Percentiles rank a stretch among this genome's conserved stretches.
These are phyloP conservation scores for Paedocypris micromegethes DNA, from an alignment of 2,797 vertebrate genomes.

Conservation along the genomic window DNA sequence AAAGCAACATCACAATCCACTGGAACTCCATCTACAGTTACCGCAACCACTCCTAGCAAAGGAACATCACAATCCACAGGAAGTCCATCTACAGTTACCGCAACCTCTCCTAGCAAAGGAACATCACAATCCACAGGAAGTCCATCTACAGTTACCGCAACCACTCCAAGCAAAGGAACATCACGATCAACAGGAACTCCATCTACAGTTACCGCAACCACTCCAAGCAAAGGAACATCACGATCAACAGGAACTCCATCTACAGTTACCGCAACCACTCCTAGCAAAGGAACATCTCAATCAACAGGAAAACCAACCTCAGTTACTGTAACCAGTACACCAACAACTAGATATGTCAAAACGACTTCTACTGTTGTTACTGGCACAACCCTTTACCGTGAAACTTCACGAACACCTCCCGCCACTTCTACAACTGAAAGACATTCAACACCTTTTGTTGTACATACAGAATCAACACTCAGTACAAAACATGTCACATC, in stretches of 20 bases:
- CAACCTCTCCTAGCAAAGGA: too few relatives aligned
- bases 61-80: too few relatives aligned
- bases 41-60: too few relatives aligned
- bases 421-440: not conserved
- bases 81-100: too few relatives aligned
- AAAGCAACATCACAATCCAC: not conserved
- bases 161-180: too few relatives aligned
- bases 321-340: not conserved
- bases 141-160: too few relatives aligned
- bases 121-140: too few relatives aligned
- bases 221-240: too few relatives aligned
- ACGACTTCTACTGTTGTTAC: not conserved
- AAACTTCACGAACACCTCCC: not conserved
- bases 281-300: not conserved
- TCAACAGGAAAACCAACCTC: not conserved
- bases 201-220: too few relatives aligned
- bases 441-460: not conserved
- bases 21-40: not conserved
- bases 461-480: conserved; percentile 6
- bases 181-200: too few relatives aligned
- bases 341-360: not conserved
- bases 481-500: not conserved
- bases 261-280: not conserved
- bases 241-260: not conserved
- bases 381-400: not conserved